phyloP scores from a whole-genome alignment of 1,140 invertebrate species.

The Drosophila micromelanica region DNA sequence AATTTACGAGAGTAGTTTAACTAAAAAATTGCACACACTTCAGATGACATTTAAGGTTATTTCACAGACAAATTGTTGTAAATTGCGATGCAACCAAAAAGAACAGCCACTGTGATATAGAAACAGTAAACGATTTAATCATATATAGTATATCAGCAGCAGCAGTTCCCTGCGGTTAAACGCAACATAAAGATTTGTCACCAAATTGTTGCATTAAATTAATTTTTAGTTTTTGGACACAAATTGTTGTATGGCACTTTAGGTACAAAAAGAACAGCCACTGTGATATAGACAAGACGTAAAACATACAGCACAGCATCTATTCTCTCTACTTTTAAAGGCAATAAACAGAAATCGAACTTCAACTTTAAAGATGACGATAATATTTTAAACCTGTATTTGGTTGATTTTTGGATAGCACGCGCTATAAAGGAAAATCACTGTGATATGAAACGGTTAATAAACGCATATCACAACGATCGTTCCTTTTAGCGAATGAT shows the following conservation, averaged over 20 bases:
- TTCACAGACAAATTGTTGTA: conserved; percentile 46
- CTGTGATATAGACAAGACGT: conserved; percentile 69
- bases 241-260: conserved; percentile 56
- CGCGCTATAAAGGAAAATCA: conserved; percentile 84
- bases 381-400: background rate
- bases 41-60: background rate
- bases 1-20: conserved; percentile 36
- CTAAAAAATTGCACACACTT: conserved; percentile 6
- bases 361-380: too few species aligned
- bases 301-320: conserved; percentile 67
- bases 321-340: conserved; percentile 76
- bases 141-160: conserved; percentile 70
- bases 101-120: conserved; percentile 84
- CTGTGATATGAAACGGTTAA: conserved; percentile 78
- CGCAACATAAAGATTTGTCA: background rate
- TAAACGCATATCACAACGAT: conserved; percentile 83
- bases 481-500: conserved; percentile 78
- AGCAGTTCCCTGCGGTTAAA: conserved; percentile 72
- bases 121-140: background rate
- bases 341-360: conserved; percentile 23
- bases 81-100: conserved; percentile 71
- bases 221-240: background rate
- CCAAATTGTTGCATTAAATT: background rate
- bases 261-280: conserved; percentile 83
- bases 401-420: conserved; percentile 35